Conservation (phyloP, 2,888 invertebrate genomes). For the Brassicogethes aeneus region DNA sequence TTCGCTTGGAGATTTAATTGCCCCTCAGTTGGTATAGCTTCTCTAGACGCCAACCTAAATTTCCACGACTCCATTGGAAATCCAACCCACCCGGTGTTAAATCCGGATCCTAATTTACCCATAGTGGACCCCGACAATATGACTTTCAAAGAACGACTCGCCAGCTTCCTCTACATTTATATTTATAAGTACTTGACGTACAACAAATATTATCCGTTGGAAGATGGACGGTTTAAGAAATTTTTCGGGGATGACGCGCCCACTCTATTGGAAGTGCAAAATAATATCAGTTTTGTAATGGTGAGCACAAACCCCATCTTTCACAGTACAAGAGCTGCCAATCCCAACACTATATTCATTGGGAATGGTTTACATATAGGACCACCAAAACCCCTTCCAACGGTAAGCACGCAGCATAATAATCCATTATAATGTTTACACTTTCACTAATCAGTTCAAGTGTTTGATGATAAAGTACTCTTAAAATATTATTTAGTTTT, state of each 20-base stretch:
- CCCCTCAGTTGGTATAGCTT: slow-evolving; percentile 32
- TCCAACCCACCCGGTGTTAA: slow-evolving; percentile 30
- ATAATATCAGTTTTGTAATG: slow-evolving; percentile 31
- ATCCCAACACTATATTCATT: slow-evolving; percentile 31
- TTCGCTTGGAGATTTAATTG: slow-evolving; percentile 31
- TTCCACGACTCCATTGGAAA: slow-evolving; percentile 31
- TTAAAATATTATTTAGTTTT: no score
- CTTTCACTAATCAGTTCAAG: no score
- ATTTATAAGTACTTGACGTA: slow-evolving; percentile 8
- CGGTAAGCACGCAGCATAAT: slow-evolving; percentile 18
- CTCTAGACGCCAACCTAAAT: slow-evolving; percentile 26
- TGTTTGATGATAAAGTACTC: background rate
- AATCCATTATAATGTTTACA: background rate
- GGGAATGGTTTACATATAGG: slow-evolving; percentile 28
- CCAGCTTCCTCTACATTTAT: slow-evolving; percentile 16
- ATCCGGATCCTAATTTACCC: slow-evolving; percentile 28
- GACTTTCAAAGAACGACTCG: slow-evolving; percentile 26
- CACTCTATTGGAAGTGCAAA: slow-evolving; percentile 20
- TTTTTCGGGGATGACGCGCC: slow-evolving; percentile 30
- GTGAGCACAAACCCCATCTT: slow-evolving; percentile 31
- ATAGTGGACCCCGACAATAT: slow-evolving; percentile 19
- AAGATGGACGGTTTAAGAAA: slow-evolving; percentile 17
- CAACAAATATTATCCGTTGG: slow-evolving; percentile 9
- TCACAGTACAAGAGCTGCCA: slow-evolving; percentile 25
- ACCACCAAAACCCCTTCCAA: slow-evolving; percentile 21